Percentiles rank a stretch among this genome's conserved stretches.
Conservation (phyloP, 2,113 vertebrate genomes). For the Echinops telfairi region DNA sequence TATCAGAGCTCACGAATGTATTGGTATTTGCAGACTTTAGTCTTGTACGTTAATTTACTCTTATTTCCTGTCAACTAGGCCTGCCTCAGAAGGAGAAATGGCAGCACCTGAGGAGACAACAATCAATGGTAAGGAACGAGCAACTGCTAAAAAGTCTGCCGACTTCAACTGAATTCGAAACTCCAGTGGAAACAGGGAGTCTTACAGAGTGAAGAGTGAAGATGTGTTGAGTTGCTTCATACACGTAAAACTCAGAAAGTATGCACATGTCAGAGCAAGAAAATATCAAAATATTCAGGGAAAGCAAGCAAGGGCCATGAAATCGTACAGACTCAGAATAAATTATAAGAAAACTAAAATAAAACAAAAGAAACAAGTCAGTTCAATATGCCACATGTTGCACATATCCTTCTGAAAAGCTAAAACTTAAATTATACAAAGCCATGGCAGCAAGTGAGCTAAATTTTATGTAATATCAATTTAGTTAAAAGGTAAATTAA, state of each 20-base stretch:
- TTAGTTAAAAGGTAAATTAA: constrained; percentile 31
- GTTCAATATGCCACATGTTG: not conserved
- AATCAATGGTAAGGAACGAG: not conserved
- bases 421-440: constrained; percentile 54
- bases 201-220: not conserved
- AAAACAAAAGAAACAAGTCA: constrained; percentile 1
- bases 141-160: constrained; percentile 43
- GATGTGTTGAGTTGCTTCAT: not conserved
- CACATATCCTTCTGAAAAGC: constrained; percentile 23
- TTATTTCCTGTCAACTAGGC: constrained; percentile 67
- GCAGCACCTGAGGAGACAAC: constrained; percentile 30
- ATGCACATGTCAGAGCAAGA: not conserved
- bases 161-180: constrained; percentile 46
- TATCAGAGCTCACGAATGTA: constrained; percentile 71
- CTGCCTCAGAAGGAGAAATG: constrained; percentile 45
- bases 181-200: constrained; percentile 10
- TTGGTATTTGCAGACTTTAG: constrained; percentile 62
- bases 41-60: constrained; percentile 54
- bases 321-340: not conserved
- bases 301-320: constrained; percentile 4
- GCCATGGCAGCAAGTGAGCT: not conserved
- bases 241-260: constrained; percentile 34
- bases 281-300: not conserved
- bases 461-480: not conserved
- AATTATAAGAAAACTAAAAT: not conserved